Percentiles rank a stretch among this genome's conserved stretches.
Evolutionary conservation across 2,888 invertebrate genomes (phyloP).

Genomic region (Acrobasis consociella): DNA sequence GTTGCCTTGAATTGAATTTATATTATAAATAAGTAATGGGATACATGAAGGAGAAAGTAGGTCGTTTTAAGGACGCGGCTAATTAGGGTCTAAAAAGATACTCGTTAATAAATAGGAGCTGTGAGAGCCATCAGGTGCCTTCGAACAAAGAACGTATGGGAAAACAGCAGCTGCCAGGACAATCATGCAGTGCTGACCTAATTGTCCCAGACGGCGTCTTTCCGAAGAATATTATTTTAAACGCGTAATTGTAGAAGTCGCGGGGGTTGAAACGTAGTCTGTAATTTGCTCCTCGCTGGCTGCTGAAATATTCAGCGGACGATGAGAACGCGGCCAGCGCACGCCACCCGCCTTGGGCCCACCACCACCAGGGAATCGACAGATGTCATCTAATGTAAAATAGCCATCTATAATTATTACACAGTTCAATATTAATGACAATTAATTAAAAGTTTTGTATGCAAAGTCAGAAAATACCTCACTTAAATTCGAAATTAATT

Average conservation of each 20-base stretch:
- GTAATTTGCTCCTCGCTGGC: slow-evolving; percentile 66
- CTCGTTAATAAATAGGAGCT: slow-evolving; percentile 25
- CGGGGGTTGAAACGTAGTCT: slow-evolving; percentile 53
- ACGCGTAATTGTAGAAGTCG: slow-evolving; percentile 59
- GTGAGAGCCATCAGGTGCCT: slow-evolving; percentile 37
- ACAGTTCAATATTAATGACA: slow-evolving; percentile 7
- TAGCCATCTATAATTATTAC: slow-evolving; percentile 26
- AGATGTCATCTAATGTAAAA: slow-evolving; percentile 50
- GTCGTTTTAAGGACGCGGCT: background rate
- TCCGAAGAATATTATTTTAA: slow-evolving; percentile 54
- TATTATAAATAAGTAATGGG: too few species aligned
- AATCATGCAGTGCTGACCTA: slow-evolving; percentile 64
- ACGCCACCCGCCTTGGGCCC: slow-evolving; percentile 44
- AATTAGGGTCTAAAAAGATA: background rate
- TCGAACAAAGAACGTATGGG: slow-evolving; percentile 45
- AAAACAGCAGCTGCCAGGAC: slow-evolving; percentile 47
- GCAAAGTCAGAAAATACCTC: background rate
- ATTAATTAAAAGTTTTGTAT: slow-evolving; percentile 6
- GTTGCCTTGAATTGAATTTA: background rate
- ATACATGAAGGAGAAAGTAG: background rate
- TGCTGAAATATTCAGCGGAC: slow-evolving; percentile 72
- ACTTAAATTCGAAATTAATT: background rate
- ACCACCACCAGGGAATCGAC: slow-evolving; percentile 49
- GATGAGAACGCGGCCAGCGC: slow-evolving; percentile 59
- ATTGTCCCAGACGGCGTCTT: slow-evolving; percentile 52